Evolutionary conservation across 2,888 invertebrate genomes (phyloP).

Genomic region (Limnephilus rhombicus): DNA sequence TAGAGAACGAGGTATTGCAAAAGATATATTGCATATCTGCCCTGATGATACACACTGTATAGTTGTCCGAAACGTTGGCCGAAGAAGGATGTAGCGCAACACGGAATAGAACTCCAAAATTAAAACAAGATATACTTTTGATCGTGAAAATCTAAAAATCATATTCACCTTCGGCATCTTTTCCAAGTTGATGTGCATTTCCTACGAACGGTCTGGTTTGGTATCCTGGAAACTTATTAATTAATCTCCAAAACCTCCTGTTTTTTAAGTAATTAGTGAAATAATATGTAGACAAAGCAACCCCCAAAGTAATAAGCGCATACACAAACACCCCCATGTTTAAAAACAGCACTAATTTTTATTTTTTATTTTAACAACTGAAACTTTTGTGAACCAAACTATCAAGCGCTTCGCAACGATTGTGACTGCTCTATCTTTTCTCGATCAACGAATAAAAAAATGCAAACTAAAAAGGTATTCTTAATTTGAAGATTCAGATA

Average conservation of each 20-base stretch:
- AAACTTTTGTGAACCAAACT: not conserved
- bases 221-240: constrained; percentile 53
- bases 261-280: constrained; percentile 52
- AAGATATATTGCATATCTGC: too few species aligned
- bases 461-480: not conserved
- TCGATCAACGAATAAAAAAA: too few species aligned
- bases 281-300: not conserved
- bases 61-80: too few species aligned
- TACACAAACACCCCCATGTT: constrained; percentile 10
- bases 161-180: not conserved
- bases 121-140: too few species aligned
- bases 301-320: not conserved
- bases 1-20: too few species aligned
- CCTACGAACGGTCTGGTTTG: constrained; percentile 57
- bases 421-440: not conserved
- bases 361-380: not conserved
- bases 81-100: too few species aligned
- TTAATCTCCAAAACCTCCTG: constrained; percentile 56
- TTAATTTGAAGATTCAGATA: not conserved
- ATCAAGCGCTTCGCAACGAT: not conserved
- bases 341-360: not conserved
- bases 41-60: too few species aligned
- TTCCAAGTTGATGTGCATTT: constrained; percentile 57
- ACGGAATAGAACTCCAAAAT: too few species aligned
- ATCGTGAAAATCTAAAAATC: too few species aligned